These are phyloP conservation scores for Epinephelus malabaricus DNA, from an alignment of 2,797 vertebrate species.

Conservation along the genomic window DNA sequence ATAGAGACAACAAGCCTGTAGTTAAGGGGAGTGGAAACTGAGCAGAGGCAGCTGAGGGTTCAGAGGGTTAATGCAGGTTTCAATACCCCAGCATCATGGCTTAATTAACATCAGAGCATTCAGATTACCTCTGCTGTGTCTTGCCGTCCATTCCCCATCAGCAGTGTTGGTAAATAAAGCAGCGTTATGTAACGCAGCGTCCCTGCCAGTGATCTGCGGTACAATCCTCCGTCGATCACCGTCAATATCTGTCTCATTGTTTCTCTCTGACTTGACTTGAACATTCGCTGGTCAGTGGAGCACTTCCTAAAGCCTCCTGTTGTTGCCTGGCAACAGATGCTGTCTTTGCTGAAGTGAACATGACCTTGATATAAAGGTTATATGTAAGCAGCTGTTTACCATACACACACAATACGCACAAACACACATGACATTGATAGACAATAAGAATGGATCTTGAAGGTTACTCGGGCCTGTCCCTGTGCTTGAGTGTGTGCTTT, in stretches of 20 bases:
- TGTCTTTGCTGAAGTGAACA: constrained; percentile 77
- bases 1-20: not conserved
- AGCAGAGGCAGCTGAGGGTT: not conserved
- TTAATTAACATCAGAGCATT: not conserved
- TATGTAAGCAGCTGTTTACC: constrained; percentile 68
- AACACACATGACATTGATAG: not conserved
- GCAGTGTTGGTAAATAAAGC: not conserved
- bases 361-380: constrained; percentile 68
- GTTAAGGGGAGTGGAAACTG: not conserved
- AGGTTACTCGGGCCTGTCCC: not conserved
- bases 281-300: constrained; percentile 79
- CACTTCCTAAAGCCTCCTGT: constrained; percentile 72
- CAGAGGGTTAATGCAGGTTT: constrained; percentile 5
- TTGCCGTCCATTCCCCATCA: not conserved
- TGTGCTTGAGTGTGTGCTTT: constrained; percentile 19
- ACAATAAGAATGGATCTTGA: constrained; percentile 8
- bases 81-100: not conserved
- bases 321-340: constrained; percentile 91
- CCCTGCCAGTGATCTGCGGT: constrained; percentile 11
- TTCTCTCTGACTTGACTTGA: constrained; percentile 64
- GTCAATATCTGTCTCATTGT: constrained; percentile 34
- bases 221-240: constrained; percentile 5
- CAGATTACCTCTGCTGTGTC: not conserved
- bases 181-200: not conserved
- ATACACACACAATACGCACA: constrained; percentile 1